Evolutionary conservation across 37 sponge, comb jelly and placozoan genomes (phyloP).

Genomic region (Cliona cf. orientalis): DNA sequence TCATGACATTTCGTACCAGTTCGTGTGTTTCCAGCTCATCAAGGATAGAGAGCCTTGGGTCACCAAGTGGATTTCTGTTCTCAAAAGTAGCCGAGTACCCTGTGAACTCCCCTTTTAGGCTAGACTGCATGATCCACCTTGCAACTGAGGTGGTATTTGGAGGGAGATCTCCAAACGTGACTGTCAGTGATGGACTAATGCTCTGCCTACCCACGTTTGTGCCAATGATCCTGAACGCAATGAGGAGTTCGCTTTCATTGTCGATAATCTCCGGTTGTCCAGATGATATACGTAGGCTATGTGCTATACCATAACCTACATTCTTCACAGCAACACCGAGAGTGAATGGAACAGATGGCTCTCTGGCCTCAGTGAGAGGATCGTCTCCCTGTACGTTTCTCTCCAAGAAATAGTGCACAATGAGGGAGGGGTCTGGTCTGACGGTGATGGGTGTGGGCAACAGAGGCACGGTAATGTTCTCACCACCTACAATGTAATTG

Average conservation of each 20-base stretch:
- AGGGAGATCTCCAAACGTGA: constrained; percentile 22
- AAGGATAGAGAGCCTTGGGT: constrained; percentile 29
- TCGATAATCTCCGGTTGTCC: constrained; percentile 54
- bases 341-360: constrained; percentile 51
- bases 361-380: constrained; percentile 33
- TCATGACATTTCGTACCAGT: constrained; percentile 24
- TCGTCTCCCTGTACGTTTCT: constrained; percentile 21
- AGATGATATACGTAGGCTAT: constrained; percentile 7
- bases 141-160: constrained; percentile 29
- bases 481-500: constrained; percentile 5
- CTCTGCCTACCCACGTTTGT: constrained; percentile 28
- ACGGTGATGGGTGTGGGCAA: constrained; percentile 22
- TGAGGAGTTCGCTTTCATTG: constrained; percentile 37
- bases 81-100: constrained; percentile 39
- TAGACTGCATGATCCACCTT: constrained; percentile 38
- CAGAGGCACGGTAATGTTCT: constrained; percentile 36
- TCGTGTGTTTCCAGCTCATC: constrained; percentile 37
- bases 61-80: constrained; percentile 42
- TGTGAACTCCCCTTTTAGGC: constrained; percentile 37
- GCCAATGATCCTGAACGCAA: constrained; percentile 41
- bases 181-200: constrained; percentile 28
- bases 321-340: constrained; percentile 44
- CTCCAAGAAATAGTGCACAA: constrained; percentile 48
- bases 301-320: constrained; percentile 32
- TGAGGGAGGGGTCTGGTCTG: constrained; percentile 27